Conservation (phyloP, 1,140 invertebrate genomes). For the Cotesia chilonis region DNA sequence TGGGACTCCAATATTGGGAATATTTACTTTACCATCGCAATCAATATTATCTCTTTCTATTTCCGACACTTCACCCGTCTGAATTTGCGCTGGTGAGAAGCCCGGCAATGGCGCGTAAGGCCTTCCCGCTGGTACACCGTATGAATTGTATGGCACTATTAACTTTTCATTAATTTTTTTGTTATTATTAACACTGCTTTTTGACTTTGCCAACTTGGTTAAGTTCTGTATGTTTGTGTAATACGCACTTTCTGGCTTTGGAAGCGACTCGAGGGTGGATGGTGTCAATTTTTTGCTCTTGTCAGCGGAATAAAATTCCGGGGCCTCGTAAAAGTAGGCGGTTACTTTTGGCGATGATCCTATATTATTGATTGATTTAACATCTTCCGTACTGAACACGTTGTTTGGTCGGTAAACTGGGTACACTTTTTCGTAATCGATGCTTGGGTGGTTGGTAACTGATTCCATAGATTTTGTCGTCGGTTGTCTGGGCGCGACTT, state of each 20-base stretch:
- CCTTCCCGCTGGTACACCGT: conserved; percentile 22
- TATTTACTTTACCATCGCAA: conserved; percentile 32
- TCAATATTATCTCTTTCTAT: conserved; percentile 12
- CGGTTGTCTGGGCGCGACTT: too few species aligned
- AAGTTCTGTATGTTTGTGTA: background rate
- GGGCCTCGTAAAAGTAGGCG: too few species aligned
- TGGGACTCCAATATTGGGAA: conserved; percentile 1
- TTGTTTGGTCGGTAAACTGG: conserved; percentile 37
- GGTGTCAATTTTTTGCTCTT: conserved; percentile 1
- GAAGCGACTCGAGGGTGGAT: conserved; percentile 17
- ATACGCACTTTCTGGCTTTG: background rate
- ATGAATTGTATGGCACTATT: conserved; percentile 25
- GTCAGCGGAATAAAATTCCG: background rate
- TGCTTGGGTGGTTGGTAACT: background rate
- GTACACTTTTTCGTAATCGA: conserved; percentile 27
- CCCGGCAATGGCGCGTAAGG: conserved; percentile 10
- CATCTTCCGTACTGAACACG: conserved; percentile 10
- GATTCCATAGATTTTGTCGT: background rate
- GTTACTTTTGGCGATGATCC: background rate
- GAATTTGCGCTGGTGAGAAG: conserved; percentile 2
- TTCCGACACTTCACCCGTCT: conserved; percentile 36
- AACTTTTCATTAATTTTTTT: conserved; percentile 22
- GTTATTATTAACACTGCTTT: background rate
- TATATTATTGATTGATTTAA: background rate
- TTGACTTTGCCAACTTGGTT: background rate